Evolutionary conservation across 2,888 invertebrate species (phyloP), one percentile per base, ranked within the genome.

Genomic region (Sturmia bella): DNA sequence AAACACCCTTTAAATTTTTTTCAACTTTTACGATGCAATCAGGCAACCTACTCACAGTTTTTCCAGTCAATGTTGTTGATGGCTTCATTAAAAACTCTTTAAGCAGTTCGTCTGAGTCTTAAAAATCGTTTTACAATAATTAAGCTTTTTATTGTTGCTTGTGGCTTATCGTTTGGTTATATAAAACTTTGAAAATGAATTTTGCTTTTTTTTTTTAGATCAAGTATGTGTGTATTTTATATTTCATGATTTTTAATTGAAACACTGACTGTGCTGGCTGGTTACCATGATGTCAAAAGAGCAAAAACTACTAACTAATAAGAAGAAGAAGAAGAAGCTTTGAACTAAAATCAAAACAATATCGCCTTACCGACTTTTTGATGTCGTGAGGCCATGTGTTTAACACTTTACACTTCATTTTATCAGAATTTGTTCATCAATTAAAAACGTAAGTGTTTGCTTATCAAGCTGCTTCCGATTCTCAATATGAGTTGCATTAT

Each of bases 141-240:
- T 52, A 21, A 54, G 27, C 6, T 66, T 45, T 21, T 27, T 63
- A 15, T 37, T 45, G n/a, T 24, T 15, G 24, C 24, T 37, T 43
- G 43, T 54, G 11, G 43, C 52, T 59, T 64, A 72, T 41, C 64
- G 56, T 50, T 19, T n/a, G 70, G 41, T 70, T 77, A 77, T 77
- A 56, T 77, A 57, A 77, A 77, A 70, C 56, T 72, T 56, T 5
- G 52, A 54, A 19, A 37, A 54, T 27, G 45, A 52, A 21, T 75
- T 68, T 41, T 11, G 12, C 24, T 57, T 7, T 41, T 61, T 57
- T 7, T 41, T 61, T 41, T 56, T 6, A 9, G 45, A 41, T 52
- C 13, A 41, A 32, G 27, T 24, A n/a, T n/a, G n/a, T n/a, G n/a
- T n/a, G n/a, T n/a, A 9, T 24, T 37, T 45, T 12, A 7, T 48